A percentile compares a stretch with the other conserved stretches of the same genome.
phyloP scores from a whole-genome alignment of 2,113 vertebrate genomes.

The Neotoma lepida region DNA sequence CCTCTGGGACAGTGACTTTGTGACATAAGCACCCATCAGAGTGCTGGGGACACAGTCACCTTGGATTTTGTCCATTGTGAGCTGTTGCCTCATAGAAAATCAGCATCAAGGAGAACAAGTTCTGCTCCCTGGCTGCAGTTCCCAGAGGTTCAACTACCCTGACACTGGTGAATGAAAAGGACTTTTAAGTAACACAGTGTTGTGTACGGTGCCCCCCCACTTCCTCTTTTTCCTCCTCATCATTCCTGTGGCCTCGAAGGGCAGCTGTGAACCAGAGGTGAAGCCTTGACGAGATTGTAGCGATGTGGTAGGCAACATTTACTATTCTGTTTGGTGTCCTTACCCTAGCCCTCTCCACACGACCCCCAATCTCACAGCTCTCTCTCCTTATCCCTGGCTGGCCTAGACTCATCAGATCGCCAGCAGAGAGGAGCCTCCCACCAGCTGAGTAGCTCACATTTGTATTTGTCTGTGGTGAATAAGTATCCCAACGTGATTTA shows the following conservation, averaged over 20 bases:
- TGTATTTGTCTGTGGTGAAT: conserved; percentile 44
- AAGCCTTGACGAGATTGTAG: not conserved
- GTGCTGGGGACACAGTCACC: not conserved
- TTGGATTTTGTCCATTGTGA: conserved; percentile 38
- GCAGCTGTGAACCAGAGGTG: conserved; percentile 12
- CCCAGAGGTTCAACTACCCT: not conserved
- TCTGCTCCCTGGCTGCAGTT: not conserved
- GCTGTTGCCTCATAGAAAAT: not conserved
- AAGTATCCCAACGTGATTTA: conserved; percentile 51
- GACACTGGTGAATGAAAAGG: conserved; percentile 54
- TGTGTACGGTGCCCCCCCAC: not conserved
- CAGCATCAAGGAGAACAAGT: not conserved
- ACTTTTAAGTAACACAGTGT: not conserved
- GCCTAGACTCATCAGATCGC: not conserved
- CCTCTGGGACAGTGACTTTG: conserved; percentile 55
- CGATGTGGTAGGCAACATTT: not conserved
- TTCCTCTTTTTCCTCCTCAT: not conserved
- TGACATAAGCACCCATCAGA: conserved; percentile 61
- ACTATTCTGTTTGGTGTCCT: not conserved
- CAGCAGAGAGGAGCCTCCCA: not conserved
- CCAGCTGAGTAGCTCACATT: conserved; percentile 33
- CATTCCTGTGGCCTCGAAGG: not conserved
- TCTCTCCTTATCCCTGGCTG: rapidly evolving
- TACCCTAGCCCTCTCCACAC: not conserved
- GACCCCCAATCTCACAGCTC: not conserved